Conservation (phyloP, 2,113 vertebrate genomes). For the Dinomys branickii region DNA sequence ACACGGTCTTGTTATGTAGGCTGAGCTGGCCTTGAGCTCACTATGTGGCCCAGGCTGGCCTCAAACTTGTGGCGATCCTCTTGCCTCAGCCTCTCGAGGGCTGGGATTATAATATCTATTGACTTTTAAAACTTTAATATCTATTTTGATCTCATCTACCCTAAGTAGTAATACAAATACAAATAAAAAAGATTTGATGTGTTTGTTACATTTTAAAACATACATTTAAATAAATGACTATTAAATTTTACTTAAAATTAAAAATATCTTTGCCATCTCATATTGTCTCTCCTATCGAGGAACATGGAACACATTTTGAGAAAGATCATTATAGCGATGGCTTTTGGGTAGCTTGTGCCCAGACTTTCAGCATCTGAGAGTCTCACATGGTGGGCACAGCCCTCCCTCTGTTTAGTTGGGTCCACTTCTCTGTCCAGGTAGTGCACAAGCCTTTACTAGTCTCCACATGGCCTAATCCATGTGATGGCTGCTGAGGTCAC, state of each 20-base stretch:
- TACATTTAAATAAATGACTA: constrained; percentile 13
- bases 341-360: not conserved
- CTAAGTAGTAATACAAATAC: constrained; percentile 30
- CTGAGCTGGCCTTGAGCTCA: not conserved
- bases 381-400: not conserved
- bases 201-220: constrained; percentile 27
- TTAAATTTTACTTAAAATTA: not conserved
- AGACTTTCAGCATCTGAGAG: not conserved
- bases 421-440: not conserved
- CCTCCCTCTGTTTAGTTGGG: not conserved
- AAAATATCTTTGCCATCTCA: constrained; percentile 30
- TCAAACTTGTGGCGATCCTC: not conserved
- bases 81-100: not conserved
- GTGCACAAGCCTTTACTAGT: not conserved
- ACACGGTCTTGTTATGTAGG: not conserved
- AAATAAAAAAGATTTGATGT: not conserved
- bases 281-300: not conserved
- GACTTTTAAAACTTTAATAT: constrained; percentile 35
- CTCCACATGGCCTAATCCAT: not conserved
- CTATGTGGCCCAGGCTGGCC: not conserved
- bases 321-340: not conserved
- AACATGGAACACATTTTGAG: not conserved
- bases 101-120: not conserved
- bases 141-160: constrained; percentile 30
- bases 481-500: not conserved